Evolutionary conservation across 2,797 vertebrate genomes (phyloP), one percentile per base, ranked within the genome.

Genomic region (Acanthurus leucopareius): DNA sequence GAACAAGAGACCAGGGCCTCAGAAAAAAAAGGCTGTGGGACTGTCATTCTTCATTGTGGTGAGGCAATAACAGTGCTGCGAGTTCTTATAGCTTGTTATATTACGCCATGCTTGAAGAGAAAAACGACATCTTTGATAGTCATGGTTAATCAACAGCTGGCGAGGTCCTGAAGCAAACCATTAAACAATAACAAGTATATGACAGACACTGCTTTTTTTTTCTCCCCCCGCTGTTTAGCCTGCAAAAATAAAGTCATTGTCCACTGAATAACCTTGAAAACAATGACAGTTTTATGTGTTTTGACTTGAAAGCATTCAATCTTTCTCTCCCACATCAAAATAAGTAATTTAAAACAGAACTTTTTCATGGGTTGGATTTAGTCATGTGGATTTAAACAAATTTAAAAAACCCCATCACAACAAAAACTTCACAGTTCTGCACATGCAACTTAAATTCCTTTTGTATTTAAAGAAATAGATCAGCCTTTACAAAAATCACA

Each of bases 111-210:
- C 64, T 72, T 28, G 49, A 66, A 83, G 74, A 56, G 56, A 79
- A 80, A 42, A 42, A 42, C 40, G 87, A 86, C n/a, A 82, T 83
- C 59, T 88, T 90, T 88, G 84, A 90, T 83, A 75, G 82, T 84
- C 80, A 69, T 42, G 75, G 80, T 83, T 87, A 75, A 89, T 86
- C 68, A 87, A 81, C 69, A 77, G 80, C 80, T 75, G 65, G 28
- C 83, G 58, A 73, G 56, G 57, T 77, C 75, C 69, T 60, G 3
- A 68, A 82, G 83, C 53, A 68, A 82, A 76, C 7, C 28, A 47
- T 75, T 54, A 72, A 82, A 78, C 45, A 62, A 82, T 69, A 68
- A 71, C 4, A 32, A 51, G 62, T 53, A 10, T 71, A 3, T 82
- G 64, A 77, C 70, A 76, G 57, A 57, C n/a, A 22, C 15, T 3